Evolutionary conservation across 2,113 vertebrate species (phyloP), one percentile per base, ranked within the genome.

Genomic region (Prunella fulvescens): DNA sequence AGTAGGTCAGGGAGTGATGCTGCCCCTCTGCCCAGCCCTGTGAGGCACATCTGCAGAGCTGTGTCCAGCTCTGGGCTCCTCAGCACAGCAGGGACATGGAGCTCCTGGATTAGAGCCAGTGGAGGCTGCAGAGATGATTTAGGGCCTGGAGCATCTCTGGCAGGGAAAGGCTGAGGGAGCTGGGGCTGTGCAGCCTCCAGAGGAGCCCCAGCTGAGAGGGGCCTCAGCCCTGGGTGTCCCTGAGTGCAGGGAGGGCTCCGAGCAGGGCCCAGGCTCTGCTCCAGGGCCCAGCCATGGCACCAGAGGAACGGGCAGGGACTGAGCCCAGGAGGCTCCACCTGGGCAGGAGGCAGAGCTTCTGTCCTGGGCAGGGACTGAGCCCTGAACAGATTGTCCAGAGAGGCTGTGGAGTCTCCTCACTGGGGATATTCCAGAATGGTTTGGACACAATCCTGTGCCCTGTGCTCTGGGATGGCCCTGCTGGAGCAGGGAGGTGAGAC

Each of bases 41-140:
- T 0, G 8, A 16, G 60, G 51, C 29, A 65, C 51, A 65, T 65
- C 51, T 48, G 50, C 5, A 65, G 42, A 8, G 60, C 81, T 48
- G 26, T 37, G 40, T 66, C 40, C 77, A 15, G 39, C 0, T 1
- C 77, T 37, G 50, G 40, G 50, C 7, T 54, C 61, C 40, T 66
- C 77, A 37, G 40, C 3, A 54, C 33, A 56, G 61, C 2, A 54
- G 61, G 48, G 48, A 54, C 48, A 54, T 1, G 48, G 76, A 79
- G 48, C 31, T 65, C 48, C 60, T 54, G 60, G 4, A 44, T 0
- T 0, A 0, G 39, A 31, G 25, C 48, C 60, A 79, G 61, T 0
- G 0, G 31, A 65, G 39, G 33, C 5, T 79, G 48, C 0, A 0
- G 76, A 44, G 76, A 65, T 44, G 76, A 35, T 54, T 65, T 3